Evolutionary conservation across 1,140 invertebrate genomes (phyloP).

Genomic region (Acyrthosiphon pisum): DNA sequence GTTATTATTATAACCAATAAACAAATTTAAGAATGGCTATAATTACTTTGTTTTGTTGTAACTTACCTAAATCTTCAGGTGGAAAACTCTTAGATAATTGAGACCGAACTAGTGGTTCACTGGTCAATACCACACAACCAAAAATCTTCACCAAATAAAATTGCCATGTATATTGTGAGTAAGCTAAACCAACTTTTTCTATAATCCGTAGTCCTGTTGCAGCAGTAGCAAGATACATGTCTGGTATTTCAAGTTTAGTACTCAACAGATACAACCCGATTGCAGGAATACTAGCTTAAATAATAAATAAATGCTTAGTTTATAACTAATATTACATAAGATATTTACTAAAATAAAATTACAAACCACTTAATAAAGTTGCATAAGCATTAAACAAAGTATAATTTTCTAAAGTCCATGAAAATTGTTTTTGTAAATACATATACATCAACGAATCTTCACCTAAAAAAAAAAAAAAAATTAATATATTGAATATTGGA

Average conservation of each 20-base stretch:
- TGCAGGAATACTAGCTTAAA: conserved; percentile 34
- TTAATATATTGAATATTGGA: not conserved
- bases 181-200: conserved; percentile 66
- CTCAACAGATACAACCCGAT: not conserved
- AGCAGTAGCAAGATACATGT: conserved; percentile 62
- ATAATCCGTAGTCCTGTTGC: conserved; percentile 64
- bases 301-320: not conserved
- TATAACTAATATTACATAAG: not conserved
- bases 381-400: conserved; percentile 66
- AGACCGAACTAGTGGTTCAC: conserved; percentile 70
- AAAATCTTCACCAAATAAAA: conserved; percentile 69
- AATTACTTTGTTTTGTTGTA: too few species aligned
- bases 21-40: not conserved
- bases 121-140: conserved; percentile 67
- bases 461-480: conserved; percentile 68
- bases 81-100: conserved; percentile 73
- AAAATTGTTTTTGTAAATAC: conserved; percentile 71
- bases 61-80: conserved; percentile 70
- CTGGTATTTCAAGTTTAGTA: conserved; percentile 51
- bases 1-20: not conserved
- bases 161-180: conserved; percentile 69
- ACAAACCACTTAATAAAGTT: conserved; percentile 50
- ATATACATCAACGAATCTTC: conserved; percentile 68
- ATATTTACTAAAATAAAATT: not conserved
- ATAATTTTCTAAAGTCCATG: conserved; percentile 72